phyloP scores from a whole-genome alignment of 2,888 invertebrate genomes.

The Euspilapteryx auroguttella region DNA sequence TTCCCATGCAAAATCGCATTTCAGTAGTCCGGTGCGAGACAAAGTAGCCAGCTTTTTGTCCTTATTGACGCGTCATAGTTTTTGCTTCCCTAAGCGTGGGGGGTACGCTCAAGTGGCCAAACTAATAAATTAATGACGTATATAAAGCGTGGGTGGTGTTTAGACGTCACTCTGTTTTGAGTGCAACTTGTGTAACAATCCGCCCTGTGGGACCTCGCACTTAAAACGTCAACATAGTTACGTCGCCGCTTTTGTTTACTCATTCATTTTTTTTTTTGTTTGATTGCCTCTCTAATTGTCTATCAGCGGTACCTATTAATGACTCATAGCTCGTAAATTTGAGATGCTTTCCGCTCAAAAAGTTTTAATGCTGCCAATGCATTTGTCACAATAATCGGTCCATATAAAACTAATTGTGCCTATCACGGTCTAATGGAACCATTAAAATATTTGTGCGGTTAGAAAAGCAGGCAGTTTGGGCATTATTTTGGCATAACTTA shows the following conservation, averaged over 20 bases:
- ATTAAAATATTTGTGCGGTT: slow-evolving; percentile 50
- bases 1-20: too few species aligned
- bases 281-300: too few species aligned
- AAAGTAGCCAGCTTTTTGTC: too few species aligned
- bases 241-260: too few species aligned
- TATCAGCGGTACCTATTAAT: too few species aligned
- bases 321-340: too few species aligned
- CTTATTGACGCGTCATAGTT: too few species aligned
- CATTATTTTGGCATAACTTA: slow-evolving; percentile 37
- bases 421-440: slow-evolving; percentile 51
- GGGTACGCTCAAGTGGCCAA: slow-evolving; percentile 40
- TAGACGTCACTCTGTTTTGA: slow-evolving; percentile 47
- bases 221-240: neutral
- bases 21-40: too few species aligned
- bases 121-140: slow-evolving; percentile 43
- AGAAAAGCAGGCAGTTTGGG: slow-evolving; percentile 16
- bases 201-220: too few species aligned
- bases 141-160: slow-evolving; percentile 33
- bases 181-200: slow-evolving; percentile 51
- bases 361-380: slow-evolving; percentile 11
- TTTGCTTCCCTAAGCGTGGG: slow-evolving; percentile 31
- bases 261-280: too few species aligned
- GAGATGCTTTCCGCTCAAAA: slow-evolving; percentile 25
- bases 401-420: slow-evolving; percentile 39
- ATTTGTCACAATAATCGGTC: slow-evolving; percentile 15